Percentiles rank a stretch among this genome's conserved stretches.
phyloP scores from a whole-genome alignment of 2,797 vertebrate species.

The Pseudotriccus pelzelni region DNA sequence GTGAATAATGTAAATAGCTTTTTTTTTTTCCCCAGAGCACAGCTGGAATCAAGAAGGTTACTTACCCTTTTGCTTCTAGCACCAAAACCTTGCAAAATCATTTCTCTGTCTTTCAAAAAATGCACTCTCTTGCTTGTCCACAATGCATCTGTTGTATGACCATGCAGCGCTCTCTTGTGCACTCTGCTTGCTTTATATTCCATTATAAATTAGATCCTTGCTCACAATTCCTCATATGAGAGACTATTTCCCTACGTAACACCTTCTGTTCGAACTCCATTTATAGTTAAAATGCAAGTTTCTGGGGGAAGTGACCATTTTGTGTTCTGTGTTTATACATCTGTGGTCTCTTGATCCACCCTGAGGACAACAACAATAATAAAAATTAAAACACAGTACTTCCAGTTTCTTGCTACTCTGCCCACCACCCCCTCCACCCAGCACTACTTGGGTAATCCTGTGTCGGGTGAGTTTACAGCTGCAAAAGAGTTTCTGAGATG shows the following conservation, averaged over 20 bases:
- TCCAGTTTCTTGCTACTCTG: not conserved
- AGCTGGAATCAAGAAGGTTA: not conserved
- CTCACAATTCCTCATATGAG: not conserved
- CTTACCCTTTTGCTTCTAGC: not conserved
- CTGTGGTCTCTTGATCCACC: not conserved
- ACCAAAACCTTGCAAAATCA: not conserved
- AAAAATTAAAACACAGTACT: not conserved
- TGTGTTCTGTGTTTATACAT: not conserved
- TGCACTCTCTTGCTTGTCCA: not conserved
- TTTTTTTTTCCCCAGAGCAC: not conserved
- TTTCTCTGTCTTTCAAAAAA: not conserved
- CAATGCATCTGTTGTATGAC: not conserved
- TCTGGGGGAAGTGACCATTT: not conserved
- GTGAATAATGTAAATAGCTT: not conserved
- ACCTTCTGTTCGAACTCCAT: not conserved
- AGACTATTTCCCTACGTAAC: not conserved
- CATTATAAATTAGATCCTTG: not conserved
- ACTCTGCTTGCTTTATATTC: not conserved
- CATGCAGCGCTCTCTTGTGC: not conserved
- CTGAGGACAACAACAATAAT: not conserved
- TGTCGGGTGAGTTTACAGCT: not conserved
- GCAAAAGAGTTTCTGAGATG: not conserved
- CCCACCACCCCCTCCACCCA: accelerated
- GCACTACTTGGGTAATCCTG: not conserved
- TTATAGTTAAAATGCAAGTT: not conserved